Evolutionary conservation across 2,797 vertebrate genomes (phyloP).

Genomic region (Semaprochilodus insignis): DNA sequence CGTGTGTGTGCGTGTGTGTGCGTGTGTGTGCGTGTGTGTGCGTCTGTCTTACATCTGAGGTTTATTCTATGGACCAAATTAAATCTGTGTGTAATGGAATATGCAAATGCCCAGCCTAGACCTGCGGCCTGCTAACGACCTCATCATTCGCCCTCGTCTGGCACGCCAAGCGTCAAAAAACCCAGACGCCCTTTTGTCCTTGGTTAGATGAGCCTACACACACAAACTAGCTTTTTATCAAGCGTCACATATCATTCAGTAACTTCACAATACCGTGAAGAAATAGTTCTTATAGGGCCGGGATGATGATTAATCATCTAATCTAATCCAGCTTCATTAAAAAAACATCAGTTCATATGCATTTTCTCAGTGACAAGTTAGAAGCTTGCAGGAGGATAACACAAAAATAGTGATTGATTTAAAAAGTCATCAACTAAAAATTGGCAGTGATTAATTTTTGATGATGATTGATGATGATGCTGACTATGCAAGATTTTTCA

Average conservation of each 20-base stretch:
- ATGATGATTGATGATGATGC: no score
- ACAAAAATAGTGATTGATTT: no score
- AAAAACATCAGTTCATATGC: not conserved
- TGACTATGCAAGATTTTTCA: no score
- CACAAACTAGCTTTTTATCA: not conserved
- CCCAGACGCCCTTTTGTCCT: constrained; percentile 21
- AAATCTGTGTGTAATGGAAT: constrained; percentile 41
- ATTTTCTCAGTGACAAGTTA: not conserved
- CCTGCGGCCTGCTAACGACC: not conserved
- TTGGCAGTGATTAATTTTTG: no score
- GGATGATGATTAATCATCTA: not conserved
- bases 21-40: not conserved
- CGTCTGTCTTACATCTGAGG: not conserved
- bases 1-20: constrained; percentile 4
- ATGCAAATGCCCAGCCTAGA: constrained; percentile 28
- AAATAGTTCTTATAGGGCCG: not conserved
- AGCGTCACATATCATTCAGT: not conserved
- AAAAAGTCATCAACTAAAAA: no score
- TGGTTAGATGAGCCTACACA: not conserved
- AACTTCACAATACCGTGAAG: not conserved
- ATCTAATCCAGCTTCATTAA: not conserved
- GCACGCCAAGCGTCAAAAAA: not conserved
- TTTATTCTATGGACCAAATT: constrained; percentile 12
- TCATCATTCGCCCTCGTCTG: constrained; percentile 6
- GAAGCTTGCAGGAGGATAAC: no score